phyloP scores from a whole-genome alignment of 2,113 vertebrate species.

The Cebidichthys violaceus region DNA sequence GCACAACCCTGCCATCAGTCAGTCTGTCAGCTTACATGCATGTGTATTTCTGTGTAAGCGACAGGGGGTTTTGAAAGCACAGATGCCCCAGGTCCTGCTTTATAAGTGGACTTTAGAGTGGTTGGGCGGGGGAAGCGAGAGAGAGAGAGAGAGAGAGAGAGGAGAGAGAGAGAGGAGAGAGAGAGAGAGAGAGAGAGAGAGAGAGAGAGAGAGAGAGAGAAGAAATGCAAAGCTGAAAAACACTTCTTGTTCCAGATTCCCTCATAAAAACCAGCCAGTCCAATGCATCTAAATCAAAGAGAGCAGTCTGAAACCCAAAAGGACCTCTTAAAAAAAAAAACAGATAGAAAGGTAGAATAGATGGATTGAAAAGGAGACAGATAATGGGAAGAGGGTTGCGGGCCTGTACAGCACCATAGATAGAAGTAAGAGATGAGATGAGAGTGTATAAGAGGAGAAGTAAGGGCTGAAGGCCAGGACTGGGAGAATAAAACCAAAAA shows the following conservation, averaged over 20 bases:
- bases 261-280: conserved; percentile 41
- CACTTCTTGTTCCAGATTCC: conserved; percentile 54
- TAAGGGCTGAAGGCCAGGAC: neutral
- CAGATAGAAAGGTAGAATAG: no score
- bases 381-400: conserved; percentile 30
- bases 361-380: neutral
- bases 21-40: conserved; percentile 34
- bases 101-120: conserved; percentile 59
- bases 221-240: conserved; percentile 56
- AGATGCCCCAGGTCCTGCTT: conserved; percentile 61
- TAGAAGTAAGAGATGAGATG: conserved; percentile 25
- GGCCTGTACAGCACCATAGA: neutral
- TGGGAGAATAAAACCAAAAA: neutral
- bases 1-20: conserved; percentile 60
- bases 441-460: conserved; percentile 26
- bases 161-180: conserved; percentile 1
- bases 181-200: neutral
- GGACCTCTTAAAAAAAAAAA: conserved; percentile 30
- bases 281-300: conserved; percentile 51
- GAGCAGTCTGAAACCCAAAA: conserved; percentile 18
- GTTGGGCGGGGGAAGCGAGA: no score
- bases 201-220: conserved; percentile 19
- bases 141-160: no score
- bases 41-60: neutral
- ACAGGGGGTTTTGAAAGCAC: conserved; percentile 49